phyloP scores from a whole-genome alignment of 2,888 invertebrate species.

The Arctia plantaginis region DNA sequence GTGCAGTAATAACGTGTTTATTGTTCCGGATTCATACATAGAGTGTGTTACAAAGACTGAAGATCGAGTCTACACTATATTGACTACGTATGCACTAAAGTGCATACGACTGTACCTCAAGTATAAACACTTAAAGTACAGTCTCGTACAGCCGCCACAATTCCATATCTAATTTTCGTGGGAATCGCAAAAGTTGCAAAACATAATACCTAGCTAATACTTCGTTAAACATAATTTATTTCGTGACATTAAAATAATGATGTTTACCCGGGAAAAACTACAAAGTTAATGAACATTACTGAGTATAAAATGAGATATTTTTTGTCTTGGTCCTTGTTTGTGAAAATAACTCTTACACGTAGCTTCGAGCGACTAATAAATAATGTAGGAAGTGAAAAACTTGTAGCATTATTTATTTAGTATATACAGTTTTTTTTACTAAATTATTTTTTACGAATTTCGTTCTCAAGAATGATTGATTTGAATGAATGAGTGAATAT shows the following conservation, averaged over 20 bases:
- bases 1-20: too few species aligned
- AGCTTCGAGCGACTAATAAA: background rate
- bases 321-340: constrained; percentile 25
- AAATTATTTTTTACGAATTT: background rate
- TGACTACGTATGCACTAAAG: too few species aligned
- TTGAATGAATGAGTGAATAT: too few species aligned
- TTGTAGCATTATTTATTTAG: background rate
- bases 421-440: background rate
- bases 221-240: constrained; percentile 3
- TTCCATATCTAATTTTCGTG: background rate
- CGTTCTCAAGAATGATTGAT: too few species aligned
- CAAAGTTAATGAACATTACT: constrained; percentile 16
- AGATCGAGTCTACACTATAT: too few species aligned
- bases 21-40: too few species aligned
- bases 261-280: constrained; percentile 15
- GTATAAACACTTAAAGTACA: too few species aligned
- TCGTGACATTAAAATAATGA: constrained; percentile 13
- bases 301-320: constrained; percentile 22
- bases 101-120: too few species aligned
- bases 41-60: too few species aligned
- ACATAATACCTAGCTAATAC: background rate
- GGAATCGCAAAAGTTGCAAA: background rate
- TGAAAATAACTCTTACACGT: background rate
- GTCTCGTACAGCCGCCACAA: too few species aligned
- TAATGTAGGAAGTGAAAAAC: background rate